These are phyloP conservation scores for Siderastrea siderea DNA, from an alignment of 92 coral and sea anemone genomes.

Conservation along the genomic window DNA sequence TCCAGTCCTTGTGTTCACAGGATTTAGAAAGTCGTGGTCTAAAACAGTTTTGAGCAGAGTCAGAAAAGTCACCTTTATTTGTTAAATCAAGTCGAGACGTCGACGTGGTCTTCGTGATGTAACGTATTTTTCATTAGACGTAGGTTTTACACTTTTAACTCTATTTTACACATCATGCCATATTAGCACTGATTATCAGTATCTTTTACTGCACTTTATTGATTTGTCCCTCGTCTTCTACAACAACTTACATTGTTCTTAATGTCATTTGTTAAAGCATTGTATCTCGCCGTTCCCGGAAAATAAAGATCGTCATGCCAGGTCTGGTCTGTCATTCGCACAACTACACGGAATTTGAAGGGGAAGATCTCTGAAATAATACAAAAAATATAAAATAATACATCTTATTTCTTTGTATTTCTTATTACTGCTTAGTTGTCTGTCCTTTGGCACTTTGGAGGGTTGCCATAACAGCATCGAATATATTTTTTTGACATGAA, in stretches of 20 bases:
- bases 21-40: background rate
- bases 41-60: too few species aligned
- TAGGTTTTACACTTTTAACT: too few species aligned
- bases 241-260: conserved; percentile 23
- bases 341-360: background rate
- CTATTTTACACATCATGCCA: too few species aligned
- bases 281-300: conserved; percentile 30
- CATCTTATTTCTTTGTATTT: background rate
- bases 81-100: background rate
- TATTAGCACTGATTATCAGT: too few species aligned
- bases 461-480: too few species aligned
- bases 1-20: background rate
- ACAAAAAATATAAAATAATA: background rate
- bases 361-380: conserved; percentile 5
- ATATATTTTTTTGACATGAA: too few species aligned
- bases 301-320: conserved; percentile 18
- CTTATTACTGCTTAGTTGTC: too few species aligned
- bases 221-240: too few species aligned
- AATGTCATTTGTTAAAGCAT: background rate
- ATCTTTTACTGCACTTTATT: background rate
- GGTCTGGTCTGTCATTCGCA: background rate
- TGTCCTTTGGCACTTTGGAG: background rate
- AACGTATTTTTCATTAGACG: too few species aligned
- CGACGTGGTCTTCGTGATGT: background rate
- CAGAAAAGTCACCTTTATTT: background rate